A percentile compares a stretch with the other conserved stretches of the same genome.
Conservation (phyloP, 2,113 vertebrate genomes). For the Mandrillus leucophaeus region DNA sequence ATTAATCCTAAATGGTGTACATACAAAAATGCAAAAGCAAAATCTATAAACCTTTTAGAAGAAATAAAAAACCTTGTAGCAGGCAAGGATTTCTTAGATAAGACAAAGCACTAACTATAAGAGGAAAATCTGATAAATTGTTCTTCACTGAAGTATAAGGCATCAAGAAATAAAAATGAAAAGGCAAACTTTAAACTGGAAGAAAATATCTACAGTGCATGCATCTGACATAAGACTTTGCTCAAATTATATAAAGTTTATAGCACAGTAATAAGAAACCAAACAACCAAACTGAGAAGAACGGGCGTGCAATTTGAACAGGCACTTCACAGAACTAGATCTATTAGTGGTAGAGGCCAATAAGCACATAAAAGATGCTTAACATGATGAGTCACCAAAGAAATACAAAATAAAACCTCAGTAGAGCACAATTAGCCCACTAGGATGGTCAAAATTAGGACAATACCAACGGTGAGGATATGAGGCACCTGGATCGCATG, state of each 20-base stretch:
- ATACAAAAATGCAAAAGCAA: background rate
- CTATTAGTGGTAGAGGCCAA: background rate
- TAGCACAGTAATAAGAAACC: background rate
- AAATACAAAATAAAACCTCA: background rate
- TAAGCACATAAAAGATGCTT: background rate
- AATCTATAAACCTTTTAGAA: background rate
- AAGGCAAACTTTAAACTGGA: background rate
- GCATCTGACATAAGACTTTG: background rate
- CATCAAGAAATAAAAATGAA: background rate
- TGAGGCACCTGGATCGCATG: background rate
- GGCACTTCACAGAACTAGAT: background rate
- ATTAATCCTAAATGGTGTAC: background rate
- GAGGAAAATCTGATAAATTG: background rate
- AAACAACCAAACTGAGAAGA: background rate
- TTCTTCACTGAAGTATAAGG: background rate
- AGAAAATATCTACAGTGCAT: background rate
- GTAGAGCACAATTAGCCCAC: fast-evolving
- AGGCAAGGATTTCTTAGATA: background rate
- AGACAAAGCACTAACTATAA: background rate
- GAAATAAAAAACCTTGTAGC: background rate
- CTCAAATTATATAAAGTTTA: background rate
- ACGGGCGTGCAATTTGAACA: background rate
- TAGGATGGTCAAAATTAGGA: background rate
- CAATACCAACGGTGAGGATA: background rate
- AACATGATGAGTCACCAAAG: background rate